Percentiles rank a stretch among this genome's conserved stretches.
Evolutionary conservation across 2,888 invertebrate genomes (phyloP).

Genomic region (Amphimallon solstitiale): DNA sequence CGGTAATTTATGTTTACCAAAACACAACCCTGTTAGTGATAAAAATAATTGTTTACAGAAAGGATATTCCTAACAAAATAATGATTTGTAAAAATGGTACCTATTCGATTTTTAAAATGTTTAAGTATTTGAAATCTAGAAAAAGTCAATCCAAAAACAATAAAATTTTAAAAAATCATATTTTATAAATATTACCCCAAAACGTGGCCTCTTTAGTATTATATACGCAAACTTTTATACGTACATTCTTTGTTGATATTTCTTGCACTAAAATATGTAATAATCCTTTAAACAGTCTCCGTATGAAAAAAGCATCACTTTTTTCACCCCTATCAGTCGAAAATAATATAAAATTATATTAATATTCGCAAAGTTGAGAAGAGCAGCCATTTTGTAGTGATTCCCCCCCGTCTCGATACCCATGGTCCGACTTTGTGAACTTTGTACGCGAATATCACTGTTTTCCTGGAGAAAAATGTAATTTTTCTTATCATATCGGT

Average conservation of each 20-base stretch:
- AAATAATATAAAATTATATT: constrained; percentile 22
- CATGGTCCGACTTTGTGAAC: constrained; percentile 56
- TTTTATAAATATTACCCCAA: constrained; percentile 25
- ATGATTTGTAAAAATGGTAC: background rate
- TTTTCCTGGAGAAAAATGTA: constrained; percentile 47
- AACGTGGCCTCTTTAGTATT: constrained; percentile 32
- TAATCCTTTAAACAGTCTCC: background rate
- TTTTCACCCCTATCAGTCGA: constrained; percentile 17
- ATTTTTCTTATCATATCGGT: constrained; percentile 1
- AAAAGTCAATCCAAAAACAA: background rate
- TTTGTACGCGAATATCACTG: constrained; percentile 51
- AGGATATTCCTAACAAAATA: background rate
- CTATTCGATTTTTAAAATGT: background rate
- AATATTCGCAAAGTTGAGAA: constrained; percentile 43
- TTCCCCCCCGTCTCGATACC: constrained; percentile 54
- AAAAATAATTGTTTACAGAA: background rate
- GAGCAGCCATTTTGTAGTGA: constrained; percentile 60
- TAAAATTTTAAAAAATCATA: constrained; percentile 24
- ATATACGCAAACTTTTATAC: constrained; percentile 15
- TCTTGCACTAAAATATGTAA: background rate
- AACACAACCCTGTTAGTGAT: too few species aligned
- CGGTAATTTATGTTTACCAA: too few species aligned
- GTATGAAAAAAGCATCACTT: constrained; percentile 20
- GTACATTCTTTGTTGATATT: constrained; percentile 12
- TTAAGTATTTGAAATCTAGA: constrained; percentile 1